phyloP scores from a whole-genome alignment of 2,113 vertebrate species.

The Anoplopoma fimbria region DNA sequence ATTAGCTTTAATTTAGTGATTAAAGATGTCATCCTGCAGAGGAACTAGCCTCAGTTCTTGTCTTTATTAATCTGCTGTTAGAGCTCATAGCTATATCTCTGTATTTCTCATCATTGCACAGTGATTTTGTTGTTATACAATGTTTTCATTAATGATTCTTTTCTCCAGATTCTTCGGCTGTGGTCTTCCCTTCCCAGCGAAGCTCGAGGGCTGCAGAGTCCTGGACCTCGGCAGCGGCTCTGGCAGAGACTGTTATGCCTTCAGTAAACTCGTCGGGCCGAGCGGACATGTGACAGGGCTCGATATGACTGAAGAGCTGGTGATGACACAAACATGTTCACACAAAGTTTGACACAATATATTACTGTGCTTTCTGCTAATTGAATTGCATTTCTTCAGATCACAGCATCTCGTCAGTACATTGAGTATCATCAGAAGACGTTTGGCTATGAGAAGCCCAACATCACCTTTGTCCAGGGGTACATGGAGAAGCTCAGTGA shows the following conservation, averaged over 20 bases:
- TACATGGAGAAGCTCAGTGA: constrained; percentile 82
- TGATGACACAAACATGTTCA: constrained; percentile 48
- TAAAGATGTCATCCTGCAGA: neutral
- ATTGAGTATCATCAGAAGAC: constrained; percentile 79
- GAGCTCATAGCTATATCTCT: neutral
- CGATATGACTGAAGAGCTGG: constrained; percentile 88
- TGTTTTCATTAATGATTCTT: neutral
- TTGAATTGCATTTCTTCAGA: constrained; percentile 47
- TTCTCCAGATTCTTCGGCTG: constrained; percentile 89
- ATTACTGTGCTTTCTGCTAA: neutral
- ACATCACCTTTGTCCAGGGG: constrained; percentile 74
- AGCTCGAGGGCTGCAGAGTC: constrained; percentile 82
- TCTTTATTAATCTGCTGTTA: neutral
- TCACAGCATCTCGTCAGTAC: constrained; percentile 68
- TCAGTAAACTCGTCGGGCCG: constrained; percentile 89
- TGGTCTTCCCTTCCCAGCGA: constrained; percentile 87
- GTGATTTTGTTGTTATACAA: neutral
- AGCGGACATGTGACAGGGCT: constrained; percentile 85
- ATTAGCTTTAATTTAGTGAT: neutral
- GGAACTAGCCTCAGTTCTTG: neutral
- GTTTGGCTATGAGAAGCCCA: constrained; percentile 78
- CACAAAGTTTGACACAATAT: neutral
- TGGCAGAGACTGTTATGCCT: constrained; percentile 86
- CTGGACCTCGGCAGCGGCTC: constrained; percentile 90
- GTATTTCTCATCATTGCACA: neutral